phyloP scores from a whole-genome alignment of 2,113 vertebrate genomes.

The Neogale vison region DNA sequence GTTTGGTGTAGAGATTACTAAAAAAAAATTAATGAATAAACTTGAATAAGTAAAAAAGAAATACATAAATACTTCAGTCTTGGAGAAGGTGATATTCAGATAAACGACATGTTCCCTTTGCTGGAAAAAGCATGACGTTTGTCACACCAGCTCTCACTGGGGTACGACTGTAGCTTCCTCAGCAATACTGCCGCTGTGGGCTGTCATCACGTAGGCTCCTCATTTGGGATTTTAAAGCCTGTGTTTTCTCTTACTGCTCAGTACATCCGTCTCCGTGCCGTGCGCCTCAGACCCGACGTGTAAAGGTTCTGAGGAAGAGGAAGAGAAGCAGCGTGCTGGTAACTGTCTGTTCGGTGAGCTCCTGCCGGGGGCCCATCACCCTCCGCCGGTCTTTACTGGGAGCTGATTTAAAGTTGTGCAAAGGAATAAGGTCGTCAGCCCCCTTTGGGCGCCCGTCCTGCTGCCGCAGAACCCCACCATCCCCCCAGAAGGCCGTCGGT shows the following conservation, averaged over 20 bases:
- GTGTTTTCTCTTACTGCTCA: too few relatives aligned
- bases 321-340: not conserved
- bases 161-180: too few relatives aligned
- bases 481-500: fast-evolving
- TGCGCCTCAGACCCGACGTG: not conserved
- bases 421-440: not conserved
- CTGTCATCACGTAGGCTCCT: not conserved
- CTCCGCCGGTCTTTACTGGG: not conserved
- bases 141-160: not conserved
- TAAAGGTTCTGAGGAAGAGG: too few relatives aligned
- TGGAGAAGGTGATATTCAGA: not conserved
- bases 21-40: not conserved
- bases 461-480: fast-evolving
- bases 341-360: fast-evolving
- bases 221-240: not conserved
- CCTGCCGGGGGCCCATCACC: fast-evolving
- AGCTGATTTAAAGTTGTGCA: fast-evolving
- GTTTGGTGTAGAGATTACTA: not conserved
- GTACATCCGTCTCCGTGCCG: not conserved
- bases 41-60: not conserved
- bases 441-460: fast-evolving
- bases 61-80: not conserved
- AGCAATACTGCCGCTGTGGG: fast-evolving
- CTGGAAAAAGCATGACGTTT: not conserved
- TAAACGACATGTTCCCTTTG: not conserved